Evolutionary conservation across 2,888 invertebrate genomes (phyloP).

Genomic region (Eupithecia subfuscata): DNA sequence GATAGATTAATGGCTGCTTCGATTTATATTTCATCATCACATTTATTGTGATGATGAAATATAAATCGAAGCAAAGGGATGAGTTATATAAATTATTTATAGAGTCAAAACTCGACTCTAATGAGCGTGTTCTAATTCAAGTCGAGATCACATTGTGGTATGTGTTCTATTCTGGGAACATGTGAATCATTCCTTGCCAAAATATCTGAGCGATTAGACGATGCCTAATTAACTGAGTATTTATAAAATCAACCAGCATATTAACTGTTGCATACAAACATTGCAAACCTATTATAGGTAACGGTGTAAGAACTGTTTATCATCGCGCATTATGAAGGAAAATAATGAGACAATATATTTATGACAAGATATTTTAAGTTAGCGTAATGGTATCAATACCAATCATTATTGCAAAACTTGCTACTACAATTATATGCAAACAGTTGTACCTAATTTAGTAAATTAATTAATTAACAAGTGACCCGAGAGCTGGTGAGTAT

Average conservation of each 20-base stretch:
- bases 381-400: too few relatives aligned
- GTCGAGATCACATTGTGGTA: slow-evolving; percentile 36
- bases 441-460: too few relatives aligned
- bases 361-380: too few relatives aligned
- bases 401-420: too few relatives aligned
- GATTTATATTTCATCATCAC: slow-evolving; percentile 10
- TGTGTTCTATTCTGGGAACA: slow-evolving; percentile 39
- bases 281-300: too few relatives aligned
- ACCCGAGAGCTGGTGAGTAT: too few relatives aligned
- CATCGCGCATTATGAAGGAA: too few relatives aligned
- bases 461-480: too few relatives aligned
- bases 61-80: slow-evolving; percentile 13
- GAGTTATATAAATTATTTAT: slow-evolving; percentile 20
- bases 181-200: slow-evolving; percentile 47
- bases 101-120: slow-evolving; percentile 28
- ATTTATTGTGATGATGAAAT: too few relatives aligned
- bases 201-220: slow-evolving; percentile 43
- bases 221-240: slow-evolving; percentile 15
- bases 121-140: slow-evolving; percentile 41
- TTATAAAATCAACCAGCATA: background rate
- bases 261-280: background rate
- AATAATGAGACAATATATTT: too few relatives aligned
- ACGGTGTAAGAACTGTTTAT: too few relatives aligned
- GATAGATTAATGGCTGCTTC: background rate
- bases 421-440: too few relatives aligned